Base-by-base conservation (phyloP, 2,797 vertebrate species). In the Gouania willdenowi region DNA sequence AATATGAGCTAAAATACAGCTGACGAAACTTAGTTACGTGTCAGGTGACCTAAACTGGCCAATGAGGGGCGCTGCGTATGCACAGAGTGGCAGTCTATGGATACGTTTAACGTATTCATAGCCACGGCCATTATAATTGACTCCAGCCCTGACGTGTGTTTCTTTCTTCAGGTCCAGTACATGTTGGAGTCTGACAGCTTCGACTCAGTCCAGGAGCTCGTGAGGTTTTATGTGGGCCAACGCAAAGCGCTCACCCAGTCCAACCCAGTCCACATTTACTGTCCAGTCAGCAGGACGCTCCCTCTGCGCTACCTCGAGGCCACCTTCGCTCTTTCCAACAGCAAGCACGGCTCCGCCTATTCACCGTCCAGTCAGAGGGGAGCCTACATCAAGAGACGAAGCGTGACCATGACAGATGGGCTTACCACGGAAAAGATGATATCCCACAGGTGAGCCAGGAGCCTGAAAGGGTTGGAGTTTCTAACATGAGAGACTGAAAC, bases 271-370 rank as follows among this genome's bases (percentile, higher is more conserved):
- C 91, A 96, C 65, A 87, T 99, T 84, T 94, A 93, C 82, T 95
- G 93, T 71, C 97, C 95, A 0, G 91, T 98, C 71, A 94, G 94
- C 87, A 91, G 97, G 57, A 98, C 94, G 0, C 92, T 97, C 18
- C 97, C 97, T 0, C 85, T 99, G 72, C 92, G 95, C 19, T 99
- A 98, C 88, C 88, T 98, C 82, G 97, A 99, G 55, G 97, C 97
- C 72, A 98, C 93, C 47, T 98, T 98, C 0, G 90, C 94, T 40
- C 86, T 97, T 41, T 81, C 90, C 53, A 89, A 80, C 0, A 77
- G 88, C 31, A 95, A 94, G 59, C 90, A 92, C 0, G 83, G 91
- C 26, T 71, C 88, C 2, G 31, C 88, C 6, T 87, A 91, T 71
- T 92, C 93, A 16, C 92, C 95, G 0, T 76, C 91, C 17, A 76